A percentile compares a stretch with the other conserved stretches of the same genome.
phyloP scores from a whole-genome alignment of 2,113 vertebrate genomes.

The Grantiella picta region DNA sequence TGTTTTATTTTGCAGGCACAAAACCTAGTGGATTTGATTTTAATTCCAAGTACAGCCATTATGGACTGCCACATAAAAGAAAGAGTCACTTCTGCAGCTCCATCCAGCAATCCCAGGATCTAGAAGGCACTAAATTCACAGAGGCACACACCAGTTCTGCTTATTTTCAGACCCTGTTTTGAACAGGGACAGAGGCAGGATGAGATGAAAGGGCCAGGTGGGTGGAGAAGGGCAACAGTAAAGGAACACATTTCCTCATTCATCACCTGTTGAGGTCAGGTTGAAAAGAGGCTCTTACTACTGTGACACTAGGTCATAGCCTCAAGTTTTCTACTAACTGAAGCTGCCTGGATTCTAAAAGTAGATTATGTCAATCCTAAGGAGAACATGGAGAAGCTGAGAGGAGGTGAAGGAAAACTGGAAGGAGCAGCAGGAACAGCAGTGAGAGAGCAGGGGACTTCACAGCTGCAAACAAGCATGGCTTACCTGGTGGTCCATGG shows the following conservation, averaged over 20 bases:
- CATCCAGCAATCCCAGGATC: background rate
- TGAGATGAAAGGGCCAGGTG: background rate
- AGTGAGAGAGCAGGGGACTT: background rate
- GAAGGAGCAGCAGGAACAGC: accelerated
- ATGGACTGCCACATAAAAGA: background rate
- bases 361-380: background rate
- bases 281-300: background rate
- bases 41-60: background rate
- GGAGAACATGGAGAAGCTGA: background rate
- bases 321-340: background rate
- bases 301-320: background rate
- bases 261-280: background rate
- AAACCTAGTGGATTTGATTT: background rate
- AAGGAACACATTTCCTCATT: background rate
- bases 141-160: background rate
- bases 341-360: background rate
- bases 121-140: background rate
- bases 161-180: background rate
- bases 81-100: background rate
- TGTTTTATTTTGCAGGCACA: background rate
- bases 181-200: background rate
- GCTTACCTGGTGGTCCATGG: constrained; percentile 78
- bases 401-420: background rate
- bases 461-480: background rate
- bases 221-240: background rate